Base-by-base conservation (phyloP, 2,888 invertebrate species). In the Candidula unifasciata region DNA sequence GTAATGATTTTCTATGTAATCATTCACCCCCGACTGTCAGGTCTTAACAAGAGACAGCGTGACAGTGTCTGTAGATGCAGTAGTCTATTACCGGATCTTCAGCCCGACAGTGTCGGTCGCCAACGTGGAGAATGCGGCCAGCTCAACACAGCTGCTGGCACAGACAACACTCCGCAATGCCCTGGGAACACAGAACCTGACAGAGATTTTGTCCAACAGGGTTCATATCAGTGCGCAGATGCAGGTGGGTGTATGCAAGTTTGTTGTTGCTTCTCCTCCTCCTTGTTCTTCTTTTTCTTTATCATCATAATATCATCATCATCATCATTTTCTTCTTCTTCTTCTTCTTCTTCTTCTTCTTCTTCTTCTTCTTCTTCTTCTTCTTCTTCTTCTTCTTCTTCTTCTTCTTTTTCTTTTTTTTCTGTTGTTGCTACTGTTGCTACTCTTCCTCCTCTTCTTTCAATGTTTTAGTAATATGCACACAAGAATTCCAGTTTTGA, bases 81-180 rank as follows among this genome's bases (percentile, higher is more conserved):
- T 93, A 2, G 92, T 93, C 8, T 93, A 92, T 86, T 93, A 92
- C 89, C 87, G 93, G 13, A 98, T 99, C 54, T 97, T 97, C 91
- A 99, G 99, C 94, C 98, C 99, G 24, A 99, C 98, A 0, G 97
- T 98, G 87, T 98, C 98, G 71, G 98, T 95, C 27, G 98, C 98
- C 74, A 99, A 99, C 54, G 92, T 93, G 33, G 89, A 91, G 82
- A 91, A 93, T 86, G 91, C 93, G 5, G 91, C 91, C 18, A 91
- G 91, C 82, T 92, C 93, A 94, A 99, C 99, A 68, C 95, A 98
- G 88, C 90, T 93, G 2, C 88, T 93, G 37, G 92, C 93, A 3
- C 91, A 91, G 76, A 93, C 93, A 30, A 93, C 93, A 0, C 89
- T 93, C 24, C 88, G 93, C 33, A 93, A 93, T 83, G 92, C 92